Conservation (phyloP, 2,797 vertebrate genomes). For the Danio jaintianensis region DNA sequence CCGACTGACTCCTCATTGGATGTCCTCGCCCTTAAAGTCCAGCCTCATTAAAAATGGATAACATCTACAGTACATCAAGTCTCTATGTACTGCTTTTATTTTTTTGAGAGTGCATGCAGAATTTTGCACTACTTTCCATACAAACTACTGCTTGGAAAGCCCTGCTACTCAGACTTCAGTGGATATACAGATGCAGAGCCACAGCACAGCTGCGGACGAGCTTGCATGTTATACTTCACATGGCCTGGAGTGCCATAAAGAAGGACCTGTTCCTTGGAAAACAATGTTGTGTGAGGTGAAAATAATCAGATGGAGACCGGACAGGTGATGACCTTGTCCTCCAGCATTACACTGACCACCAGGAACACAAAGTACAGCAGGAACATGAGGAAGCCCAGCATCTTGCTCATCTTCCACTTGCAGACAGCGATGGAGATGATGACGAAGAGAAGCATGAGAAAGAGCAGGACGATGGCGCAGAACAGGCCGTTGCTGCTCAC, state of each 20-base stretch:
- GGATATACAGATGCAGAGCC: slow-evolving; percentile 8
- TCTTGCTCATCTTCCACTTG: slow-evolving; percentile 98
- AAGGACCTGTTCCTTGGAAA: background rate
- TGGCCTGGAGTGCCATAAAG: background rate
- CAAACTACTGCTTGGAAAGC: slow-evolving; percentile 36
- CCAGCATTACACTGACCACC: slow-evolving; percentile 92
- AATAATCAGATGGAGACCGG: slow-evolving; percentile 87
- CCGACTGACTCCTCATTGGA: background rate
- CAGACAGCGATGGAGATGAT: slow-evolving; percentile 93
- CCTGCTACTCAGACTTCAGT: slow-evolving; percentile 32
- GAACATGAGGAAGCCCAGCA: slow-evolving; percentile 92
- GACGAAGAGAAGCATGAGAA: slow-evolving; percentile 98
- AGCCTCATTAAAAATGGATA: slow-evolving; percentile 27
- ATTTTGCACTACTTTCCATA: slow-evolving; percentile 36
- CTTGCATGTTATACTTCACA: background rate
- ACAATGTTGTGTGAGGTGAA: background rate
- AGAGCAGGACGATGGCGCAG: slow-evolving; percentile 97
- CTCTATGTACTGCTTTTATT: slow-evolving; percentile 39
- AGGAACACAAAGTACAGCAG: slow-evolving; percentile 95
- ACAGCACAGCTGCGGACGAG: slow-evolving; percentile 3
- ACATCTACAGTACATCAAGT: slow-evolving; percentile 46
- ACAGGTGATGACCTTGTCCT: slow-evolving; percentile 91
- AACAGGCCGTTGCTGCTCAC: slow-evolving; percentile 99
- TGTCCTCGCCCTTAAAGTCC: slow-evolving; percentile 3
- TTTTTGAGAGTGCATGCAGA: slow-evolving; percentile 7